Evolutionary conservation across 2,888 invertebrate species (phyloP).

Genomic region (Coleophora flavipennella): DNA sequence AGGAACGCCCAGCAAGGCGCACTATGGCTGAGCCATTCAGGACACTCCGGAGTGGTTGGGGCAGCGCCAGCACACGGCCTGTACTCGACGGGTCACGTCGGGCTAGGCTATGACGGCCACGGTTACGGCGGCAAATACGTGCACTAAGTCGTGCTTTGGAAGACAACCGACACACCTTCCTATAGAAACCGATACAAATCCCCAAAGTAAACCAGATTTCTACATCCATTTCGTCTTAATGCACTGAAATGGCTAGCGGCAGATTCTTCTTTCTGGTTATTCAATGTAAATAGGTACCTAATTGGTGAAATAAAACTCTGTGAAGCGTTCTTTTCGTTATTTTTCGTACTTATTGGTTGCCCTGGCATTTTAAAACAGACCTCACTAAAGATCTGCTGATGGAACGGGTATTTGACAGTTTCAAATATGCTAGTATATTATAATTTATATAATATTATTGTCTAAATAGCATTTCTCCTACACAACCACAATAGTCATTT

Average conservation of each 20-base stretch:
- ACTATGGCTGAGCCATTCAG: conserved; percentile 22
- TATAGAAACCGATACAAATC: background rate
- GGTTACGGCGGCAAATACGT: conserved; percentile 23
- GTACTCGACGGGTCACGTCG: background rate
- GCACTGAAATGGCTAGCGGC: conserved; percentile 56
- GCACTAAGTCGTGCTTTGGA: conserved; percentile 15
- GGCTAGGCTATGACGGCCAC: conserved; percentile 15
- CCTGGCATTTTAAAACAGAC: background rate
- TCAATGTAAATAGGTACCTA: background rate
- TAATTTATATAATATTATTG: too few species aligned
- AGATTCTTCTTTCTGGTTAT: conserved; percentile 40
- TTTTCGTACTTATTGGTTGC: background rate
- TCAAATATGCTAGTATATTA: background rate
- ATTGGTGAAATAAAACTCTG: background rate
- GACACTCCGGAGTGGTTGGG: conserved; percentile 18
- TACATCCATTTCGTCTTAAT: conserved; percentile 52
- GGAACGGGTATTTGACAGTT: background rate
- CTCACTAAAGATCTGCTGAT: background rate
- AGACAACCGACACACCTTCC: conserved; percentile 19
- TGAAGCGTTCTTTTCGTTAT: background rate
- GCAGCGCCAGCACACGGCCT: background rate
- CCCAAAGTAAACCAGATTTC: conserved; percentile 29
- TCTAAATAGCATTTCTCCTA: too few species aligned
- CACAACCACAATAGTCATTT: too few species aligned
- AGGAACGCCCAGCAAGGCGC: conserved; percentile 50